Evolutionary conservation across 2,888 invertebrate species (phyloP), one percentile per base, ranked within the genome.

Genomic region (Eristalinus sepulchralis): DNA sequence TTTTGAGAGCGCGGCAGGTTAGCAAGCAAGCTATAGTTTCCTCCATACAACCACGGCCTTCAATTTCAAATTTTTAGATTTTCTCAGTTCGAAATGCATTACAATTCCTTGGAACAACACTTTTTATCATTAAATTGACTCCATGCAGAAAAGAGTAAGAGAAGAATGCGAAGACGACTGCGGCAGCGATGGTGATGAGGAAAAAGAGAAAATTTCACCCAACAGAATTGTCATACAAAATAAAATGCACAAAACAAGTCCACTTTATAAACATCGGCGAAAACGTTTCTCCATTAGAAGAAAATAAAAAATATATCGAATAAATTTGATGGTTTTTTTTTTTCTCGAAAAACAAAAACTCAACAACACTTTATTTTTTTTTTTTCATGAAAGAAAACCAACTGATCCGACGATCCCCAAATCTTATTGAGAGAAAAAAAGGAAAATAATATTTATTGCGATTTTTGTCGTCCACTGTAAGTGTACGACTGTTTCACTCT

Each of bases 361-460:
- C 63, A 78, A 85, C 76, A 80, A 84, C 83, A 83, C 73, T 77
- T 83, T 53, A 59, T 72, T 22, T 39, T 78, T 68, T 83, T 86
- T 70, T 33, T 72, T 81, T 78, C 55, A 36, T 63, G 34, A 83
- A 79, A 67, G 82, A 78, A 86, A 85, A 79, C 71, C 86, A 73
- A 86, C 78, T 75, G 83, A 86, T 86, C 85, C 78, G 83, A 83
- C 86, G 86, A 86, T 86, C 86, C 82, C 86, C 75, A 64, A 83
- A 86, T 79, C 78, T 83, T 79, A 83, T 79, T 86, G 78, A 79
- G 83, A 79, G 53, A 83, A 85, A 86, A 86, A 83, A 86, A 86
- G 86, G 78, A 83, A 83, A 86, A 83, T 86, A 79, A 86, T 86
- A 86, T 86, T 86, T 86, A 86, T 79, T 71, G 83, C 83, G 71